Percentiles rank a stretch among this genome's conserved stretches.
These are phyloP conservation scores for Ophiothrix spiculata DNA, from an alignment of 35 echinoderm and acorn worm genomes.

Conservation along the genomic window DNA sequence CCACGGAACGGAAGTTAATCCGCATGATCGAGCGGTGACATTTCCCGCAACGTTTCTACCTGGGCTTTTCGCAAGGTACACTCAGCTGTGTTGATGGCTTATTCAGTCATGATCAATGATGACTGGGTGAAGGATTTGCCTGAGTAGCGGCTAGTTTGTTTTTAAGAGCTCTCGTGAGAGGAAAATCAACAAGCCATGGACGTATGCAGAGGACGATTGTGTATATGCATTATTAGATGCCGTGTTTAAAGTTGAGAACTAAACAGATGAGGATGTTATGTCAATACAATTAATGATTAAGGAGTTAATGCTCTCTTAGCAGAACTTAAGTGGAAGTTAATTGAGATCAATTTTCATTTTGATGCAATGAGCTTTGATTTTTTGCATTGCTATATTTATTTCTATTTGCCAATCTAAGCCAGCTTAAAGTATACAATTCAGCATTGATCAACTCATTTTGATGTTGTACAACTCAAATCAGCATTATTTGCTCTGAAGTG, in stretches of 20 bases:
- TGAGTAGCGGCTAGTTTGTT: constrained; percentile 7
- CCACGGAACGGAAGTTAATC: background rate
- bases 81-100: background rate
- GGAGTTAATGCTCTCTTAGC: background rate
- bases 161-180: background rate
- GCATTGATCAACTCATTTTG: background rate
- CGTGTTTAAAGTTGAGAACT: background rate
- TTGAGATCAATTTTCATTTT: background rate
- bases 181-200: background rate
- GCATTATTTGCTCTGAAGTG: background rate
- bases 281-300: background rate
- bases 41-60: too few relatives aligned
- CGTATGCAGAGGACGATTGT: background rate
- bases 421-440: background rate
- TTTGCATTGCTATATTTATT: background rate
- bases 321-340: background rate
- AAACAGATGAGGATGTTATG: background rate
- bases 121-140: background rate
- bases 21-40: background rate
- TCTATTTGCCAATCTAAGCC: background rate
- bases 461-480: too few relatives aligned
- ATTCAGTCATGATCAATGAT: background rate
- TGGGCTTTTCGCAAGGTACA: background rate
- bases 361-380: background rate
- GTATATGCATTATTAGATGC: background rate